Base-by-base conservation (phyloP, 2,888 invertebrate genomes). In the Galeopsomyia nigrocyanea region DNA sequence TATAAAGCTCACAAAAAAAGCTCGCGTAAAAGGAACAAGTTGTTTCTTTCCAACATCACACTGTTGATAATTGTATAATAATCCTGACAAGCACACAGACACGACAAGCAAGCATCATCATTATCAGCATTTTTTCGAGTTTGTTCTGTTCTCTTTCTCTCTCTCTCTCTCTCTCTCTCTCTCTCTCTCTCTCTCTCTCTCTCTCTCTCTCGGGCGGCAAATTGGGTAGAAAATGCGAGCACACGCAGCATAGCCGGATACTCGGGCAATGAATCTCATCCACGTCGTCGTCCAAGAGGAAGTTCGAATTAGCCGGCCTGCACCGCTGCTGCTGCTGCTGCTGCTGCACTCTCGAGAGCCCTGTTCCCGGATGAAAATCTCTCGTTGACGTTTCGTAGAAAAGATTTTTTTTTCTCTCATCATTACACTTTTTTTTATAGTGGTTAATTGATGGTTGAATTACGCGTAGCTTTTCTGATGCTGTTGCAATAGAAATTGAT, bases 181-280 rank as follows among this genome's bases (percentile, higher is more conserved):
- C 26, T 26, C 26, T 26, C 5, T 26, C 26, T 26, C 26, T 26
- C n/a, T 31, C n/a, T 7, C 62, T 64, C 58, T 69, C 21, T 26
- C 26, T 26, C 26, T 26, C 5, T 26, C 26, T 26, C 26, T 26
- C n/a, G 79, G 81, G 80, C 79, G 80, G 82, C 83, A 83, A 84
- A 84, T 84, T 83, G 82, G 81, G 80, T 82, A 81, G 81, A 84
- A 64, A 70, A 83, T 81, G 83, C 80, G 82, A 22, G 19, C 26
- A 17, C 26, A 50, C 1, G 77, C 26, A 81, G 82, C 82, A 83
- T 82, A 79, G 83, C 84, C 84, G 84, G 84, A 84, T 83, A 84
- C 83, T 81, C 81, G 81, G 79, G 80, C 82, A 84, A 84, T 83
- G 83, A 84, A 84, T 84, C 84, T 84, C 84, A 83, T 83, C 84